Evolutionary conservation across 2,797 vertebrate species (phyloP).

Genomic region (Myotis myotis): DNA sequence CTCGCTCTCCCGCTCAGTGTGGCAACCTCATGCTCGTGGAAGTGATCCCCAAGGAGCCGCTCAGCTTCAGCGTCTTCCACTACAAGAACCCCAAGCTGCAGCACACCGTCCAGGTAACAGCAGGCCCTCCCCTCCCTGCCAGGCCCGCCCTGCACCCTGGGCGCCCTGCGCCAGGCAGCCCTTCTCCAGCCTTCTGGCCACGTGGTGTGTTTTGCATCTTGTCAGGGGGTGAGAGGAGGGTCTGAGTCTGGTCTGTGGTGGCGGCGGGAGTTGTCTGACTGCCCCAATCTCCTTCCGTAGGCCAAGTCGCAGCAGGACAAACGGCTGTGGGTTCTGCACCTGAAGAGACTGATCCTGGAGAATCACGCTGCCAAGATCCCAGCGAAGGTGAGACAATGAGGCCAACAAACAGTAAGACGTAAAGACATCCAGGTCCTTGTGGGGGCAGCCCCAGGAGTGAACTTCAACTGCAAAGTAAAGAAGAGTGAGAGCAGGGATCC

Average conservation of each 20-base stretch:
- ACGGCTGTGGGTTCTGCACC: conserved; percentile 96
- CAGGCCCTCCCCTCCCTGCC: accelerated
- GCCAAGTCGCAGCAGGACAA: conserved; percentile 98
- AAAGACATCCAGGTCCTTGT: neutral
- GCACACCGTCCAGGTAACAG: conserved; percentile 95
- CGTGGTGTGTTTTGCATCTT: accelerated
- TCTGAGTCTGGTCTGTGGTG: accelerated
- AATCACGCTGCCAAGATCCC: conserved; percentile 99
- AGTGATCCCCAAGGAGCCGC: conserved; percentile 96
- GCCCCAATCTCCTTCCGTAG: conserved; percentile 79
- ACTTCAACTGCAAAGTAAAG: neutral
- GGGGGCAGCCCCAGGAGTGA: neutral
- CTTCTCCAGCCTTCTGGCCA: neutral
- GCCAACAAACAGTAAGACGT: neutral
- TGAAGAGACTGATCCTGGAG: conserved; percentile 98
- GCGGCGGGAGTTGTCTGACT: neutral
- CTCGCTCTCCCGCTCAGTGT: conserved; percentile 86
- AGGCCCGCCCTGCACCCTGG: neutral
- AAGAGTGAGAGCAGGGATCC: neutral
- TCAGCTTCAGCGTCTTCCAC: conserved; percentile 98
- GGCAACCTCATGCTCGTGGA: conserved; percentile 99
- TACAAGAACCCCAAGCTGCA: conserved; percentile 99
- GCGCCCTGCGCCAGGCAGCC: accelerated
- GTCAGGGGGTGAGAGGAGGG: neutral
- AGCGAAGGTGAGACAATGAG: conserved; percentile 90